phyloP scores from a whole-genome alignment of 2,888 invertebrate species.

The Drymonia ruficornis region DNA sequence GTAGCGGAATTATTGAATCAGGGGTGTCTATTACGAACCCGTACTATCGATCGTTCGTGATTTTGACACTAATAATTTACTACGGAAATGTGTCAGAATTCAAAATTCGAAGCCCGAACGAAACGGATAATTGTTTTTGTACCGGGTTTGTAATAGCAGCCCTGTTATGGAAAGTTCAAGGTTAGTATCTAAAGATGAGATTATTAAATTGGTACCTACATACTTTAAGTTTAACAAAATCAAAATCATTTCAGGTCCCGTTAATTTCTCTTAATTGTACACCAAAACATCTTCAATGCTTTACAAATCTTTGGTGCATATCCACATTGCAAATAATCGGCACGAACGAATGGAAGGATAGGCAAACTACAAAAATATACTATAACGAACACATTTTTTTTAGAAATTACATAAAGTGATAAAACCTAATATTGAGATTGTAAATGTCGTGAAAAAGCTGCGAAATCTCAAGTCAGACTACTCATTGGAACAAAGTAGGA shows the following conservation, averaged over 20 bases:
- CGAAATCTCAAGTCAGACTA: slow-evolving; percentile 73
- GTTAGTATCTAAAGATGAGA: slow-evolving; percentile 79
- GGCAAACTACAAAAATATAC: slow-evolving; percentile 61
- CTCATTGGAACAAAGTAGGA: slow-evolving; percentile 56
- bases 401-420: slow-evolving; percentile 68
- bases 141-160: too few species aligned
- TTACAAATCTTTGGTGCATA: slow-evolving; percentile 84
- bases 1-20: slow-evolving; percentile 66
- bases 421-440: slow-evolving; percentile 81
- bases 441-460: slow-evolving; percentile 78
- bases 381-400: slow-evolving; percentile 80
- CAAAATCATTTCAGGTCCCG: slow-evolving; percentile 83
- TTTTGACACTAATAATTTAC: too few species aligned
- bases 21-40: too few species aligned
- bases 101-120: too few species aligned
- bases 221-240: slow-evolving; percentile 75
- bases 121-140: too few species aligned
- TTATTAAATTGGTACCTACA: slow-evolving; percentile 81
- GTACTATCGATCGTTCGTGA: too few species aligned
- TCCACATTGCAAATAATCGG: slow-evolving; percentile 78
- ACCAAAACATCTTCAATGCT: slow-evolving; percentile 77
- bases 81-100: too few species aligned
- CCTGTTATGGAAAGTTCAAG: slow-evolving; percentile 61
- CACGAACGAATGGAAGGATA: slow-evolving; percentile 72
- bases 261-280: slow-evolving; percentile 82